A percentile compares a stretch with the other conserved stretches of the same genome.
These are phyloP conservation scores for Phocoena sinus DNA, from an alignment of 2,113 vertebrate species.

Conservation along the genomic window DNA sequence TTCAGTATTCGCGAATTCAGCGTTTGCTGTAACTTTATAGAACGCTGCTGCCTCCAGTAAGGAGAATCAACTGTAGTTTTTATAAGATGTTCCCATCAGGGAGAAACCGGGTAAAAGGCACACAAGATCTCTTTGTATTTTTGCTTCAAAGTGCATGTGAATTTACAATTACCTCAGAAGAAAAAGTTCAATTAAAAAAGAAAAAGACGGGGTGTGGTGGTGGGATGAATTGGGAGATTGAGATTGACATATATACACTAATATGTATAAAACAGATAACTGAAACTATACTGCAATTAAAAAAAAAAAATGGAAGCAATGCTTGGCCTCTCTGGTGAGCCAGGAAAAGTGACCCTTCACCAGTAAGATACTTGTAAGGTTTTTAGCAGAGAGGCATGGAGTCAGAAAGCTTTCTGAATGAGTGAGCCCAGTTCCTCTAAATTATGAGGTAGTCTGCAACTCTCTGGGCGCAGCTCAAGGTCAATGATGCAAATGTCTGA, in stretches of 20 bases:
- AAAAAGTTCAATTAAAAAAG: background rate
- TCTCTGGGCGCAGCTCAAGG: background rate
- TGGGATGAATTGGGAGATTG: too few species aligned
- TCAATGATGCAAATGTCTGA: background rate
- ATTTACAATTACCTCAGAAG: background rate
- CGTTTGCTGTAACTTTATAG: fast-evolving
- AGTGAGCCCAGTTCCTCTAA: background rate
- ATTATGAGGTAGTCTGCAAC: background rate
- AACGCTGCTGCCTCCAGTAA: background rate
- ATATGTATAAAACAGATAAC: too few species aligned
- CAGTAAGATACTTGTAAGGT: too few species aligned
- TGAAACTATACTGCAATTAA: too few species aligned
- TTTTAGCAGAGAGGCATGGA: background rate
- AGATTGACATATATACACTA: too few species aligned
- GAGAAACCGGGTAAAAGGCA: background rate
- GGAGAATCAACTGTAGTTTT: background rate
- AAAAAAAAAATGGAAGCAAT: background rate
- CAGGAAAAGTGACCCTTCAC: background rate
- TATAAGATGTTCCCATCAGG: background rate
- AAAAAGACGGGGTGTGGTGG: background rate
- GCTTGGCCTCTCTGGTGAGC: background rate
- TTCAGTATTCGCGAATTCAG: background rate
- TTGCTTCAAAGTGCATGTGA: background rate
- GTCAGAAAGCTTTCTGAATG: background rate
- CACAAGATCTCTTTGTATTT: background rate